Conservation (phyloP, 2,113 vertebrate species). For the Pteruthius melanotis region DNA sequence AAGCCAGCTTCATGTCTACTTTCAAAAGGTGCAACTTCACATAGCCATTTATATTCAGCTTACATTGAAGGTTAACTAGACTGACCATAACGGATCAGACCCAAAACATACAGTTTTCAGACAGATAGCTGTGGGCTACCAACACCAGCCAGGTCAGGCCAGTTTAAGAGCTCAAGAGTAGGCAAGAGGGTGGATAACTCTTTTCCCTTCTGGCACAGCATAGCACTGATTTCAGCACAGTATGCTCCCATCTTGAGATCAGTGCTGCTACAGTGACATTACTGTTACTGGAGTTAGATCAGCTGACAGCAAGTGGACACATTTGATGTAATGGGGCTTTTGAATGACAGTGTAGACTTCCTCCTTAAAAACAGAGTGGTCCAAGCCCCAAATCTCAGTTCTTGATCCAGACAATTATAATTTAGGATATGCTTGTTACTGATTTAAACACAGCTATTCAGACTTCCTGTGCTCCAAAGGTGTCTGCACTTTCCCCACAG, state of each 20-base stretch:
- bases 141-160: not conserved
- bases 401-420: not conserved
- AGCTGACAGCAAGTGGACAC: not conserved
- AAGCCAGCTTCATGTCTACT: not conserved
- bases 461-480: not conserved
- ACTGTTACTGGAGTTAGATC: not conserved
- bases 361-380: not conserved
- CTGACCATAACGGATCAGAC: not conserved
- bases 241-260: not conserved
- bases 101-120: not conserved
- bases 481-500: not conserved
- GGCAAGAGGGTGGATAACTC: not conserved
- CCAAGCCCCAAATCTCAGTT: not conserved
- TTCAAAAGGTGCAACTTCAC: not conserved
- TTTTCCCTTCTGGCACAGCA: not conserved
- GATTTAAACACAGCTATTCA: not conserved
- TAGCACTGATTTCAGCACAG: not conserved
- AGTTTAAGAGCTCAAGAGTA: not conserved
- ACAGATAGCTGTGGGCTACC: not conserved
- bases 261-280: not conserved
- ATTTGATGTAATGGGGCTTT: not conserved
- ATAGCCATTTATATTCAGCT: not conserved
- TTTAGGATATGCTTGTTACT: accelerated
- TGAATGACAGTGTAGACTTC: not conserved
- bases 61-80: not conserved